These are phyloP conservation scores for Pasiphila rectangulata DNA, from an alignment of 2,888 invertebrate species.

Conservation along the genomic window DNA sequence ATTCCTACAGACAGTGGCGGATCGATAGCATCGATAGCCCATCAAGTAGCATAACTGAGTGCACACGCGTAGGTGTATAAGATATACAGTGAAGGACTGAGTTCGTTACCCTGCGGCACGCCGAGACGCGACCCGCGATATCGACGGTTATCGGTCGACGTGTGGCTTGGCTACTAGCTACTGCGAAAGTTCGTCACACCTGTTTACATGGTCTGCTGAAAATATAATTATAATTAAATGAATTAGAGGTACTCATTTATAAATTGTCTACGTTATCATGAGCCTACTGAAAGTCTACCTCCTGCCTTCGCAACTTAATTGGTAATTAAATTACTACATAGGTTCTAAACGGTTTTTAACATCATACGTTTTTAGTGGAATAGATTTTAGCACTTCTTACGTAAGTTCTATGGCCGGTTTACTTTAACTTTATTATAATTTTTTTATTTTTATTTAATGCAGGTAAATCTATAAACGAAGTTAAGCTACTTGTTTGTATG, in stretches of 20 bases:
- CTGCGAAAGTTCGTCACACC: conserved; percentile 52
- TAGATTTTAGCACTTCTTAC: too few relatives aligned
- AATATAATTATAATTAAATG: not conserved
- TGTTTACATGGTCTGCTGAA: conserved; percentile 30
- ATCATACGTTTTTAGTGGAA: too few relatives aligned
- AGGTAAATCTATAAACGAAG: too few relatives aligned
- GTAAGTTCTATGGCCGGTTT: too few relatives aligned
- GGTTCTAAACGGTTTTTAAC: too few relatives aligned
- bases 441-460: too few relatives aligned
- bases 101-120: conserved; percentile 59
- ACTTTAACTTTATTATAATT: too few relatives aligned
- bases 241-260: not conserved
- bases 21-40: conserved; percentile 46
- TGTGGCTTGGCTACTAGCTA: conserved; percentile 28
- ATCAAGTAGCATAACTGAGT: conserved; percentile 44
- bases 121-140: conserved; percentile 47
- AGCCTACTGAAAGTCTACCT: not conserved
- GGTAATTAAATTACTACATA: too few relatives aligned
- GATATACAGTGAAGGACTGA: conserved; percentile 43
- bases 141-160: conserved; percentile 58
- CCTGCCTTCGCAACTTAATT: too few relatives aligned
- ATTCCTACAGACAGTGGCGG: conserved; percentile 29
- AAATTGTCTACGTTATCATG: not conserved
- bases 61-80: conserved; percentile 38
- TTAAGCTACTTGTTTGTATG: too few relatives aligned